A percentile compares a stretch with the other conserved stretches of the same genome.
Evolutionary conservation across 1,140 invertebrate species (phyloP).

Genomic region (Drosophila azteca): DNA sequence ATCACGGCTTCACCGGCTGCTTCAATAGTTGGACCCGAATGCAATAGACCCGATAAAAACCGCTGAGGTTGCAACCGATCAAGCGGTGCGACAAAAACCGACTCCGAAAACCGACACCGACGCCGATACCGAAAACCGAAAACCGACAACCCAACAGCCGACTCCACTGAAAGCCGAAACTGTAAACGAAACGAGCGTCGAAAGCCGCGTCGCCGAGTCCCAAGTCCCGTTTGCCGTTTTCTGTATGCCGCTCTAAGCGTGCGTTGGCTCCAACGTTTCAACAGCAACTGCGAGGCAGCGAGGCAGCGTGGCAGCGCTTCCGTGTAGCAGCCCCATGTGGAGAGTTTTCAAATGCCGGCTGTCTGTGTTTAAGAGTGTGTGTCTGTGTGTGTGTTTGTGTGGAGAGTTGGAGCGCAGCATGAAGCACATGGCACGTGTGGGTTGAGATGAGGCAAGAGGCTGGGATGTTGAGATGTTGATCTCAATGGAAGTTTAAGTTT

Average conservation of each 20-base stretch:
- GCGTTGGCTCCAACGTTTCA: conserved; percentile 59
- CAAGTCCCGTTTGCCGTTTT: conserved; percentile 11
- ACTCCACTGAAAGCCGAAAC: conserved; percentile 20
- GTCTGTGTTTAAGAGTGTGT: conserved; percentile 60
- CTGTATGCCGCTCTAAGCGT: conserved; percentile 48
- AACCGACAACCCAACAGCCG: too few relatives aligned
- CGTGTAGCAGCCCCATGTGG: conserved; percentile 49
- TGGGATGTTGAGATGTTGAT: too few relatives aligned
- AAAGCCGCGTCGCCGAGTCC: conserved; percentile 22
- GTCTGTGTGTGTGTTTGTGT: not conserved
- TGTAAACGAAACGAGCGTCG: conserved; percentile 17
- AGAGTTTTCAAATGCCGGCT: conserved; percentile 30
- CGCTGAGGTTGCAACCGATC: conserved; percentile 62
- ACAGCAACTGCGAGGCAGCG: conserved; percentile 60
- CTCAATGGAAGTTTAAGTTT: too few relatives aligned
- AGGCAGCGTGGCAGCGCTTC: conserved; percentile 13
- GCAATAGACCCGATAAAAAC: conserved; percentile 52
- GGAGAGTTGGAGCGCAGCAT: too few relatives aligned
- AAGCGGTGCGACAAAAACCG: conserved; percentile 28
- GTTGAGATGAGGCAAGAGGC: too few relatives aligned
- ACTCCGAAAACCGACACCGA: conserved; percentile 14
- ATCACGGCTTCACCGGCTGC: conserved; percentile 53
- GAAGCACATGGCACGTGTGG: too few relatives aligned
- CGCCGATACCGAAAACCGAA: not conserved
- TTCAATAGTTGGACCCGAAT: conserved; percentile 28